These are phyloP conservation scores for Amyelois transitella DNA, from an alignment of 1,140 invertebrate genomes.

Conservation along the genomic window DNA sequence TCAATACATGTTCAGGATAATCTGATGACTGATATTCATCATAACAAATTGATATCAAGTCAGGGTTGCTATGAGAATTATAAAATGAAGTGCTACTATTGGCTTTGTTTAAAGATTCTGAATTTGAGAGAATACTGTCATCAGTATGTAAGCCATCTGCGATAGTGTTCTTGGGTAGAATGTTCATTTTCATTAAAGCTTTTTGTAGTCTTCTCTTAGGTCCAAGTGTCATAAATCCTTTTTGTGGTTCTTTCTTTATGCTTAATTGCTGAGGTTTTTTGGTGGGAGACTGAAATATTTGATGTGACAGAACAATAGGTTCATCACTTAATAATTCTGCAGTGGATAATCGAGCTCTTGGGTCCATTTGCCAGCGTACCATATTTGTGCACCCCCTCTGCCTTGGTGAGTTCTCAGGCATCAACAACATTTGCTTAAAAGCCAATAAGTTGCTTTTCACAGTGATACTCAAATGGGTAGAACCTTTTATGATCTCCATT, in stretches of 20 bases:
- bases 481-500: conserved; percentile 92
- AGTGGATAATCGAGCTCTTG: conserved; percentile 78
- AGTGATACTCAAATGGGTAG: conserved; percentile 96
- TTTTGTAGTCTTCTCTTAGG: conserved; percentile 89
- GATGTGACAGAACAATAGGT: conserved; percentile 81
- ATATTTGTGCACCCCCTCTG: conserved; percentile 76
- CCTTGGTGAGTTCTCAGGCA: conserved; percentile 87
- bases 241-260: conserved; percentile 81
- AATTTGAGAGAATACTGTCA: conserved; percentile 72
- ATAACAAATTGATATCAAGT: conserved; percentile 87
- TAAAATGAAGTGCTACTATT: conserved; percentile 76
- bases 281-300: conserved; percentile 90
- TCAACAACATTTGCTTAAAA: conserved; percentile 89
- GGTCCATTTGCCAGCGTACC: conserved; percentile 78
- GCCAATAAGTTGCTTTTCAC: conserved; percentile 96
- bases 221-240: conserved; percentile 91
- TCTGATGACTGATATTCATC: conserved; percentile 85
- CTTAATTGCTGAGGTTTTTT: conserved; percentile 84
- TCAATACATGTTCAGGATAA: conserved; percentile 97
- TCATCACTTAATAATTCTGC: conserved; percentile 82
- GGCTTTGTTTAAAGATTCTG: conserved; percentile 67
- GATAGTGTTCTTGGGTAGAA: conserved; percentile 90
- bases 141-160: conserved; percentile 78
- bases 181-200: conserved; percentile 93
- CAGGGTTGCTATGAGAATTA: conserved; percentile 93